Evolutionary conservation across 92 coral and sea anemone genomes (phyloP), one percentile per base, ranked within the genome.

Genomic region (Anthopleura xanthogrammica): DNA sequence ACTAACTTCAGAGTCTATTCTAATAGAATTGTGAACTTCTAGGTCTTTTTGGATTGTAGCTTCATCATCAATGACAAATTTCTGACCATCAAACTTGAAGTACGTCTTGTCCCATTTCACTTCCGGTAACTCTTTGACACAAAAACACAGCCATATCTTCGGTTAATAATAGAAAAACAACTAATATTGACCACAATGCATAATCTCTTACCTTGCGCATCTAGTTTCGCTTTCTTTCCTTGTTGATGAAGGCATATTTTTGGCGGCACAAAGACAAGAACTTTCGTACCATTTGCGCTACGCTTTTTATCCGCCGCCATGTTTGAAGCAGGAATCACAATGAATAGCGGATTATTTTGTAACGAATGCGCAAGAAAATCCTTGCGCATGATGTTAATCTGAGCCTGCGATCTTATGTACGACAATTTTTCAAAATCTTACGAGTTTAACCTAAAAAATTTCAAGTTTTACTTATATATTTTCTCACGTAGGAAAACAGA

Each of bases 231-330:
- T 75, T 74, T 83, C 80, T 83, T 83, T 29, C 24, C 36, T 12
- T 43, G 29, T 41, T 73, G 80, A 41, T 74, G 79, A 36, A 83
- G 75, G 73, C 86, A 83, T 41, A 93, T 77, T 72, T 36, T 77
- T 16, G 97, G 97, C 7, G 94, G 90, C 11, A 87, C 85, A 62
- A 93, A 93, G 56, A 93, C 81, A 8, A 86, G 83, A 75, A 93
- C 79, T 22, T 60, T 81, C 3, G 83, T 20, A 1, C 66, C 12
- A 9, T 41, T 72, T 17, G 81, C 76, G 10, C 24, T 2, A 12
- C 72, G 73, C 55, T 74, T 83, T 52, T 57, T 54, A 20, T 57
- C 73, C 10, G 41, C 60, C 14, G 72, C 75, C 79, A 75, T 73
- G 41, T 41, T 73, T 75, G 86, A 83, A 75, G 7, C 80, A 52